Percentiles rank a stretch among this genome's conserved stretches.
Conservation (phyloP, 2,797 vertebrate species). For the Tadarida brasiliensis region DNA sequence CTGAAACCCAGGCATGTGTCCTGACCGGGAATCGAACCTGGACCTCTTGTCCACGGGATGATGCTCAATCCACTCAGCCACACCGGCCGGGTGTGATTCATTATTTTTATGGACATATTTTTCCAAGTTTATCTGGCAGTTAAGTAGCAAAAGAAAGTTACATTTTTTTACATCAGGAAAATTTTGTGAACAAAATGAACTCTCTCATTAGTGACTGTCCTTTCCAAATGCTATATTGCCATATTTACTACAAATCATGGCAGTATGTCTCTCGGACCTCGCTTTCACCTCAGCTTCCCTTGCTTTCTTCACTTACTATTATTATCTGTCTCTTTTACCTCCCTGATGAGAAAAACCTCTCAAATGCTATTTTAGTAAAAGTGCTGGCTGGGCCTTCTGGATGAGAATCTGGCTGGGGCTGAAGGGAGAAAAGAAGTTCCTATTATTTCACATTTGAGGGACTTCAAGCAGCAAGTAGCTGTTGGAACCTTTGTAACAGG, state of each 20-base stretch:
- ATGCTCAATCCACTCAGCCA: no score
- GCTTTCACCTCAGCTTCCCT: neutral
- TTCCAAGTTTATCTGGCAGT: neutral
- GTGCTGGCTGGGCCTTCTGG: neutral
- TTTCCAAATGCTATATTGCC: neutral
- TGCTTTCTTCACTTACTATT: neutral
- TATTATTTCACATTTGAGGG: neutral
- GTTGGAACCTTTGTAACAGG: neutral
- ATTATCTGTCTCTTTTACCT: neutral
- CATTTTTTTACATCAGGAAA: neutral
- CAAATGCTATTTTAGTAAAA: neutral
- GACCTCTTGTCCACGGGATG: no score
- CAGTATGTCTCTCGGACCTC: neutral
- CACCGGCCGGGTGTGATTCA: no score
- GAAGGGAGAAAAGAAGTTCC: neutral
- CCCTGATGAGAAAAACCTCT: neutral
- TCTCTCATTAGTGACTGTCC: neutral
- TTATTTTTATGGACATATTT: neutral
- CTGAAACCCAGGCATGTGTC: no score
- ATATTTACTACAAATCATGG: neutral
- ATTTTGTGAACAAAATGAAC: neutral
- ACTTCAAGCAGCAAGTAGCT: neutral
- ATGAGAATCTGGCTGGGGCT: neutral
- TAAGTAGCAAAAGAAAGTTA: neutral
- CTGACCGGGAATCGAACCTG: no score